These are phyloP conservation scores for Pholis gunnellus DNA, from an alignment of 2,113 vertebrate genomes.

Conservation along the genomic window DNA sequence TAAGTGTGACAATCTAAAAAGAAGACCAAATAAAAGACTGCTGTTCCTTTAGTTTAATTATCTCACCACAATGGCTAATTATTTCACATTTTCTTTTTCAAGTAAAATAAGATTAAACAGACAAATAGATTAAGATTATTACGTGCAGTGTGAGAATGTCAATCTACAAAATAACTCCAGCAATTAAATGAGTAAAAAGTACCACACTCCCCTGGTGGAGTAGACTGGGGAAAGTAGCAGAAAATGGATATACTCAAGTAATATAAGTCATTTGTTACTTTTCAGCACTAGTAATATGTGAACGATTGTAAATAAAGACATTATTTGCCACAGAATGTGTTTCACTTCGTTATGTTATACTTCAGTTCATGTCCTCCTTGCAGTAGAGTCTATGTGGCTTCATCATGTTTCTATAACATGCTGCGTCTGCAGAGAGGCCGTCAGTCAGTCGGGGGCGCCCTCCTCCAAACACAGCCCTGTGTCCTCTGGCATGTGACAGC, in stretches of 20 bases:
- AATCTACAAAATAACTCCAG: neutral
- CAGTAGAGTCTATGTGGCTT: neutral
- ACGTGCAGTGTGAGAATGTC: neutral
- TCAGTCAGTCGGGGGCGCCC: constrained; percentile 28
- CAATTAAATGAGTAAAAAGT: neutral
- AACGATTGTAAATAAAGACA: neutral
- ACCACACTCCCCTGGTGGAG: neutral
- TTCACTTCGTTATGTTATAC: neutral
- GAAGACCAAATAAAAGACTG: neutral
- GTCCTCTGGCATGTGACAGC: constrained; percentile 53
- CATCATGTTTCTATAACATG: neutral
- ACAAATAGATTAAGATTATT: neutral
- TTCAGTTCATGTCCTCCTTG: neutral
- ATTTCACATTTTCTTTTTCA: neutral
- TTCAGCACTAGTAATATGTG: neutral
- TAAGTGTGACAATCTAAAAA: neutral
- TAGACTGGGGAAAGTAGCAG: neutral
- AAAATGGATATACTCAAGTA: neutral
- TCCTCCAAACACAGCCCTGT: constrained; percentile 26
- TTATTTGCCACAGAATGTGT: neutral
- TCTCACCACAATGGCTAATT: neutral
- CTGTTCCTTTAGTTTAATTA: neutral
- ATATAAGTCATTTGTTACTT: neutral
- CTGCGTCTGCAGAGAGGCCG: neutral
- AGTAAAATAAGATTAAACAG: neutral